Evolutionary conservation across 2,888 invertebrate species (phyloP).

Genomic region (Ormyrus rosae): DNA sequence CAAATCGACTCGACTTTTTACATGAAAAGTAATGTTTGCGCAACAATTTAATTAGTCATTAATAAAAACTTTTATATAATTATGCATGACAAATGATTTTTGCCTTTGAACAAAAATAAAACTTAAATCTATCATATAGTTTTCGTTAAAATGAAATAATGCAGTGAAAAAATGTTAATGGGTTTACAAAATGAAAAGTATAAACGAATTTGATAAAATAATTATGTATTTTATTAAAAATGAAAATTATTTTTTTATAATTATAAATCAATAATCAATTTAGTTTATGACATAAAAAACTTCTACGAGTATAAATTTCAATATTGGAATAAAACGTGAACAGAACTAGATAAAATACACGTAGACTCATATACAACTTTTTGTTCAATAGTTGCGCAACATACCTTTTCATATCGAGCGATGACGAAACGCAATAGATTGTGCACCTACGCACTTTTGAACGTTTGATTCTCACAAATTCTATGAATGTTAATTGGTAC

Average conservation of each 20-base stretch:
- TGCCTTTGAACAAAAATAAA: background rate
- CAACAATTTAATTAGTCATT: background rate
- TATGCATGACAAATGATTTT: background rate
- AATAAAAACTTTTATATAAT: conserved; percentile 23
- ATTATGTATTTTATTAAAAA: background rate
- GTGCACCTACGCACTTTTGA: background rate
- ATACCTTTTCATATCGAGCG: conserved; percentile 13
- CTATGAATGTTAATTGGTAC: conserved; percentile 38
- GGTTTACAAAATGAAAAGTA: background rate
- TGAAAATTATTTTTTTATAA: no score
- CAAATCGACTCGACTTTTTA: conserved; percentile 19
- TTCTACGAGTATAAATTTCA: no score
- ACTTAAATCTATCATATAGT: no score
- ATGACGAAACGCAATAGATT: conserved; percentile 15
- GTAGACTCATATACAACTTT: conserved; percentile 18
- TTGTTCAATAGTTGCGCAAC: conserved; percentile 19
- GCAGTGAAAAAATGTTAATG: background rate
- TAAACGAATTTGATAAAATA: background rate
- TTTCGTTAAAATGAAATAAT: no score
- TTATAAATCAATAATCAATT: no score
- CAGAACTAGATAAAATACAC: conserved; percentile 18
- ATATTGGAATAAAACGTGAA: background rate
- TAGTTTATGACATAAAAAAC: no score
- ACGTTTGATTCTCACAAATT: conserved; percentile 8
- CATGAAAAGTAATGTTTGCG: conserved; percentile 23